Evolutionary conservation across 1,140 invertebrate species (phyloP).

Genomic region (Paracyclopina nana): DNA sequence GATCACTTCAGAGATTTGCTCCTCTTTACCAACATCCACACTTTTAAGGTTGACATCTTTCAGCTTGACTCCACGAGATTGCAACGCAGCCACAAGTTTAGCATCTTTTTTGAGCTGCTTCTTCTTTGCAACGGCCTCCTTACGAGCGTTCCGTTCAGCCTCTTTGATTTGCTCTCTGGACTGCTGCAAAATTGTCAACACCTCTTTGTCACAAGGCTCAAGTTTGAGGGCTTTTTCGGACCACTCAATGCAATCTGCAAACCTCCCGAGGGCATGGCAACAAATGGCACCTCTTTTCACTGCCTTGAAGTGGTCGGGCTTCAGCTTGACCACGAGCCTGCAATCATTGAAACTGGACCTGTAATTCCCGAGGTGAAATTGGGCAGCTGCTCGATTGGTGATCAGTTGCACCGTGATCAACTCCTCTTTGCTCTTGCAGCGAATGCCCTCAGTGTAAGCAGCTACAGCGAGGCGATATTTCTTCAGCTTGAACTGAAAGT

Average conservation of each 20-base stretch:
- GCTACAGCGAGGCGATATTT: slow-evolving; percentile 75
- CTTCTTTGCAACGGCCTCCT: slow-evolving; percentile 26
- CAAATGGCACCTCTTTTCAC: slow-evolving; percentile 49
- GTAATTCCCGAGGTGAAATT: slow-evolving; percentile 69
- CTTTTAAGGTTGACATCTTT: too few relatives aligned
- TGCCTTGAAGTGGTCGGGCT: slow-evolving; percentile 46
- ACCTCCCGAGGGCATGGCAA: slow-evolving; percentile 43
- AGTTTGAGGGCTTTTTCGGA: slow-evolving; percentile 45
- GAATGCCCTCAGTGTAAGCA: slow-evolving; percentile 71
- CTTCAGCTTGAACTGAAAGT: slow-evolving; percentile 84
- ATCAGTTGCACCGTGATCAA: slow-evolving; percentile 61
- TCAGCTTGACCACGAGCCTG: slow-evolving; percentile 2
- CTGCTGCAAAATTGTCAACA: slow-evolving; percentile 36
- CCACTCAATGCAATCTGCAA: slow-evolving; percentile 45
- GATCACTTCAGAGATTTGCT: slow-evolving; percentile 19
- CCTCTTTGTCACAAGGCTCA: slow-evolving; percentile 34
- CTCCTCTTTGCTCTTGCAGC: slow-evolving; percentile 46
- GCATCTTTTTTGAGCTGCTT: slow-evolving; percentile 36
- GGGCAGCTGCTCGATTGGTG: slow-evolving; percentile 71
- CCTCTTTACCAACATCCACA: slow-evolving; percentile 19
- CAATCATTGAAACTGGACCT: slow-evolving; percentile 28
- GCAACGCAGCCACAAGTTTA: slow-evolving; percentile 33
- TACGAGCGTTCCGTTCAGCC: slow-evolving; percentile 26
- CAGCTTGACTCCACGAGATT: slow-evolving; percentile 31
- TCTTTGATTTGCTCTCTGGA: slow-evolving; percentile 32